Evolutionary conservation across 2,888 invertebrate species (phyloP).

Genomic region (Andricus curvator): DNA sequence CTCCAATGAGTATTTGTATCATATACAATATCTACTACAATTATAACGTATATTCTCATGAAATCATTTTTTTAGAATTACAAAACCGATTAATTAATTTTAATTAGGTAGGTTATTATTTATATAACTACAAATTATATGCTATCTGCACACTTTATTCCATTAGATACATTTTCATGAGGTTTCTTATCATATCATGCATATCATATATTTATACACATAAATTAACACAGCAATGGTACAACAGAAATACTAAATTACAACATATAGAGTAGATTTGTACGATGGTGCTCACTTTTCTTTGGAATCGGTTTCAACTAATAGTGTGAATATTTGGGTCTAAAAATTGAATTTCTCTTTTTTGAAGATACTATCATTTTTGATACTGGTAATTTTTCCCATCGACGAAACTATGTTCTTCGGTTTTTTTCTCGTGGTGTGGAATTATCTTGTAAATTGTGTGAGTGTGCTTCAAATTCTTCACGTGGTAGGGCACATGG

Average conservation of each 20-base stretch:
- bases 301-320: conserved; percentile 23
- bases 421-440: conserved; percentile 78
- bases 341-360: background rate
- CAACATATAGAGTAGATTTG: background rate
- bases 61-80: too few relatives aligned
- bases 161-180: background rate
- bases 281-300: conserved; percentile 26
- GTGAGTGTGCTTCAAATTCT: conserved; percentile 86
- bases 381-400: background rate
- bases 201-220: background rate
- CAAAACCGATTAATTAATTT: too few relatives aligned
- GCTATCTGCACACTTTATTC: background rate
- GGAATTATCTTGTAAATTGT: conserved; percentile 86
- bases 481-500: conserved; percentile 84
- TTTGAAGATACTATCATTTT: background rate
- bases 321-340: background rate
- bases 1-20: background rate
- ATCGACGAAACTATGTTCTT: background rate
- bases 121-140: background rate
- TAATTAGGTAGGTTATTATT: background rate
- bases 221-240: conserved; percentile 10
- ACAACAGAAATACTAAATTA: background rate
- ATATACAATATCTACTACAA: background rate
- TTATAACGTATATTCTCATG: too few relatives aligned
- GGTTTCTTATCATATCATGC: background rate